Evolutionary conservation across 2,797 vertebrate species (phyloP).

Genomic region (Cossypha caffra): DNA sequence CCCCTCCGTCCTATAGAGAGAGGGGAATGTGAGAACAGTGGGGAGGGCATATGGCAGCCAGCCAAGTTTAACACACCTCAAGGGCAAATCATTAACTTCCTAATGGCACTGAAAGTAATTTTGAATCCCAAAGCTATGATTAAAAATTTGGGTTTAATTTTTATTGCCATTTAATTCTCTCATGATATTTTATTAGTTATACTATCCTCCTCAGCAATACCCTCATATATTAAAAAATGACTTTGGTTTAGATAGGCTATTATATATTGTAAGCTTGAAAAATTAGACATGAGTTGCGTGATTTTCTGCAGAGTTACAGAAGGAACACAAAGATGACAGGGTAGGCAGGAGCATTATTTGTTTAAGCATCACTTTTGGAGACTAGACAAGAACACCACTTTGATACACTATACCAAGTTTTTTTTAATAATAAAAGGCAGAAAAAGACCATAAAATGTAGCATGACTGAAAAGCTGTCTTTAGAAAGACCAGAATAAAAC

Average conservation of each 20-base stretch:
- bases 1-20: background rate
- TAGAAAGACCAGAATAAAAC: background rate
- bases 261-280: background rate
- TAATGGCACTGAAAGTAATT: background rate
- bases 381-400: background rate
- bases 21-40: background rate
- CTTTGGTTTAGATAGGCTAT: background rate
- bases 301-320: slow-evolving; percentile 2
- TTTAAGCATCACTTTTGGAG: background rate
- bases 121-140: background rate
- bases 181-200: background rate
- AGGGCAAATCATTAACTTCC: background rate
- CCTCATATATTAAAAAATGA: background rate
- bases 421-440: background rate
- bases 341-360: background rate
- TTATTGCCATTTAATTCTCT: background rate
- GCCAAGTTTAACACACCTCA: background rate
- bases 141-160: background rate
- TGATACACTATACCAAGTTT: background rate
- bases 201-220: background rate
- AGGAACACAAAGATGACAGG: background rate
- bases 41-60: background rate
- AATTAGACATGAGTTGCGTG: background rate
- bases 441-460: background rate
- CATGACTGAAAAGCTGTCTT: background rate